phyloP scores from a whole-genome alignment of 2,888 invertebrate species.

The Stenodera caucasica region DNA sequence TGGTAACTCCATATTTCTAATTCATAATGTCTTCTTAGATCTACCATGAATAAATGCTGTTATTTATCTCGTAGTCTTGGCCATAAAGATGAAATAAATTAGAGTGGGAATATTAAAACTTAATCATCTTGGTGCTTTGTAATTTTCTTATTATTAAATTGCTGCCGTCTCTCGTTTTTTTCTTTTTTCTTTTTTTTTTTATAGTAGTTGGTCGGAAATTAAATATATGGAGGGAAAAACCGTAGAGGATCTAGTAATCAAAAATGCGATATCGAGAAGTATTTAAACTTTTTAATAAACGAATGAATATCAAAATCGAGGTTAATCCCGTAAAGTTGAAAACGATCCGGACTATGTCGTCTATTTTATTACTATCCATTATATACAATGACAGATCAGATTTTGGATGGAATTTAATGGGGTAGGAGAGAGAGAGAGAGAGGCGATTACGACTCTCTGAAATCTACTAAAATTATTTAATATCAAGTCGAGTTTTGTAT shows the following conservation, averaged over 20 bases:
- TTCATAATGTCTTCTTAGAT: neutral
- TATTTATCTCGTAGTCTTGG: constrained; percentile 7
- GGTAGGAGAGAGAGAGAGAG: neutral
- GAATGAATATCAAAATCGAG: constrained; percentile 2
- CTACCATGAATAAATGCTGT: neutral
- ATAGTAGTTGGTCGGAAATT: too few species aligned
- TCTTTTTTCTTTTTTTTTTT: too few species aligned
- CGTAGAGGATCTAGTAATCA: too few species aligned
- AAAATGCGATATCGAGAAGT: neutral
- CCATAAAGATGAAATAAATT: constrained; percentile 28
- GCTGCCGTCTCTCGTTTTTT: constrained; percentile 9
- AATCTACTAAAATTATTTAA: constrained; percentile 5
- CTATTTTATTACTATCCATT: constrained; percentile 4
- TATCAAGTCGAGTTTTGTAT: constrained; percentile 2
- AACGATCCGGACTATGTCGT: neutral
- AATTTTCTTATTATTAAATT: constrained; percentile 24
- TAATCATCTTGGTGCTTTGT: constrained; percentile 21
- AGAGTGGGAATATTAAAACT: constrained; percentile 20
- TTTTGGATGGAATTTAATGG: neutral
- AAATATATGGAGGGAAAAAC: too few species aligned
- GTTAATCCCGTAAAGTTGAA: constrained; percentile 8
- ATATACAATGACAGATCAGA: constrained; percentile 5
- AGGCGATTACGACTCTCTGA: constrained; percentile 6
- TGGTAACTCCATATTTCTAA: neutral
- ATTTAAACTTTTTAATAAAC: constrained; percentile 3